Percentiles rank a stretch among this genome's conserved stretches.
Evolutionary conservation across 2,113 vertebrate species (phyloP).

Genomic region (Labeo rohita): DNA sequence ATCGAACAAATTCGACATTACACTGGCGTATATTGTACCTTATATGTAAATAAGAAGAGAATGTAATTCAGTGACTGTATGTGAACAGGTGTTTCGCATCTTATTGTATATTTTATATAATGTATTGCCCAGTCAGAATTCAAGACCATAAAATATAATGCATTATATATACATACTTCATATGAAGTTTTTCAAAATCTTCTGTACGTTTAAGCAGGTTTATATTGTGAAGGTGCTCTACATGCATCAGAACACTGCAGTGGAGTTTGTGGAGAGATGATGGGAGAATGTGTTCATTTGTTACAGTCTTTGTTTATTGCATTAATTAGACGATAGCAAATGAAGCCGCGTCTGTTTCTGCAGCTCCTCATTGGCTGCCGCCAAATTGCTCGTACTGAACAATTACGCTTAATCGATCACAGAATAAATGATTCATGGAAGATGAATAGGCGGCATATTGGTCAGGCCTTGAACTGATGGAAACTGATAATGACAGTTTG

Average conservation of each 20-base stretch:
- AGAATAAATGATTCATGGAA: conserved; percentile 99
- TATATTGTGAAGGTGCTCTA: conserved; percentile 29
- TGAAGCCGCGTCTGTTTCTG: conserved; percentile 88
- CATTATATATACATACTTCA: not conserved
- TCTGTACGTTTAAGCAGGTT: not conserved
- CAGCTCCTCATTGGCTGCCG: conserved; percentile 89
- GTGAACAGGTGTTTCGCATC: not conserved
- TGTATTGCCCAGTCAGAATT: not conserved
- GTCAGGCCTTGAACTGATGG: conserved; percentile 92
- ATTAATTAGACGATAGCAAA: conserved; percentile 99
- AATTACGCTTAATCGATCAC: conserved; percentile 98
- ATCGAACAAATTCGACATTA: not conserved
- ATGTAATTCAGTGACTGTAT: not conserved
- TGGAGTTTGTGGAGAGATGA: conserved; percentile 61
- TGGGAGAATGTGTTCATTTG: conserved; percentile 88
- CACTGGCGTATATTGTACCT: not conserved
- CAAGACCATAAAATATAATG: not conserved
- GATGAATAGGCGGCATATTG: conserved; percentile 95
- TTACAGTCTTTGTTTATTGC: conserved; percentile 90
- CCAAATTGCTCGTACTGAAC: conserved; percentile 95
- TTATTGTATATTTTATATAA: not conserved
- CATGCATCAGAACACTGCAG: not conserved
- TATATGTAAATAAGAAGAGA: not conserved
- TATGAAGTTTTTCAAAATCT: not conserved
- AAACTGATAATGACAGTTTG: conserved; percentile 85